Evolutionary conservation across 1,140 invertebrate genomes (phyloP).

Genomic region (Aphelinus atriplicis): DNA sequence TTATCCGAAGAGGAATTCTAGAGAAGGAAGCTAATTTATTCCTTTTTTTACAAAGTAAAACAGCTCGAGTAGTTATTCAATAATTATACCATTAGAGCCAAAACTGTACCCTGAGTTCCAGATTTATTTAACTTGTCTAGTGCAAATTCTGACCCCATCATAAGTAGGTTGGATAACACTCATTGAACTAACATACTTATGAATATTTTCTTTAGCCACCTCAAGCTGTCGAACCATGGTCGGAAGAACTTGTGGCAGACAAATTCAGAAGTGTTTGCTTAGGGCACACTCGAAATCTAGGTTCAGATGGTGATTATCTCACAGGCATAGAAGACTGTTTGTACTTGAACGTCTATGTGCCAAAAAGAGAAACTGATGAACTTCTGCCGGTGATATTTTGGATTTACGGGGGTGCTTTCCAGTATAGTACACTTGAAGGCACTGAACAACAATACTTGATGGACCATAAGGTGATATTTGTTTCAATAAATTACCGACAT

Average conservation of each 20-base stretch:
- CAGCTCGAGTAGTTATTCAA: too few species aligned
- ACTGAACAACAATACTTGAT: not conserved
- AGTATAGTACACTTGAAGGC: not conserved
- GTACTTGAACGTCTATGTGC: not conserved
- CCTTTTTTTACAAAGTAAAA: too few species aligned
- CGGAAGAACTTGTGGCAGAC: not conserved
- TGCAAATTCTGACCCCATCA: too few species aligned
- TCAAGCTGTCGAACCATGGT: not conserved
- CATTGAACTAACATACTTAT: too few species aligned
- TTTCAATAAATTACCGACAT: constrained; percentile 73
- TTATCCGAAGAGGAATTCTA: too few species aligned
- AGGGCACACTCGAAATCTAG: not conserved
- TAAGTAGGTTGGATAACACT: too few species aligned
- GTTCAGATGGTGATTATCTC: not conserved
- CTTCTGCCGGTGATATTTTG: not conserved
- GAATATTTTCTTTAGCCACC: not conserved
- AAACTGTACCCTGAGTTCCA: too few species aligned
- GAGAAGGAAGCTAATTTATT: too few species aligned
- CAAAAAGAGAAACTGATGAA: not conserved
- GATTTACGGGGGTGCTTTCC: too few species aligned
- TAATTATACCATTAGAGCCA: too few species aligned
- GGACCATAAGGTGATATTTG: constrained; percentile 64
- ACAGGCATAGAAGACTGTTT: constrained; percentile 15
- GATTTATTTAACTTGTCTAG: too few species aligned
- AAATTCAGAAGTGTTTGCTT: not conserved